Conservation (phyloP, 2,888 invertebrate genomes). For the Mongoloraphidia duomilia region DNA sequence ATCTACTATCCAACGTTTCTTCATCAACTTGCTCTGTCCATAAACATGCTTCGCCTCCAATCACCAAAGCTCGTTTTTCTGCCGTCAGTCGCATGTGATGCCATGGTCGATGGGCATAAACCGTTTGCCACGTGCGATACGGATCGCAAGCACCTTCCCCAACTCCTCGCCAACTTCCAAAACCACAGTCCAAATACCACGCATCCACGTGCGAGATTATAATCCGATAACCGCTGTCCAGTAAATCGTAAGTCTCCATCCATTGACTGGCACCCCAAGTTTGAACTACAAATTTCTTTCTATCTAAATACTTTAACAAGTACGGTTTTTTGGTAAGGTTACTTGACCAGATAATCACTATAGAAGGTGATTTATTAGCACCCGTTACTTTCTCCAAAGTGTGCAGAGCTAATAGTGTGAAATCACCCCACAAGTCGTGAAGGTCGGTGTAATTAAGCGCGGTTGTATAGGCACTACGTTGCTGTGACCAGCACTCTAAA, state of each 20-base stretch:
- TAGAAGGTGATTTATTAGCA: conserved; percentile 35
- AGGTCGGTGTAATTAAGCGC: conserved; percentile 55
- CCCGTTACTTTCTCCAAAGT: conserved; percentile 47
- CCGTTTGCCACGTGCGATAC: conserved; percentile 75
- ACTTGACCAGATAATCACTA: conserved; percentile 61
- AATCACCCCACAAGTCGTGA: conserved; percentile 66
- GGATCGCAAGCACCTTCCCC: conserved; percentile 79
- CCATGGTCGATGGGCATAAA: conserved; percentile 75
- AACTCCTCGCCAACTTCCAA: conserved; percentile 70
- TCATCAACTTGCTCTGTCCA: conserved; percentile 76
- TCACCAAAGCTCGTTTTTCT: conserved; percentile 27
- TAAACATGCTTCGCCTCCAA: conserved; percentile 69
- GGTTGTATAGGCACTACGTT: conserved; percentile 23
- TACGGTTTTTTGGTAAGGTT: conserved; percentile 60
- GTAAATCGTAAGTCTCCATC: conserved; percentile 62
- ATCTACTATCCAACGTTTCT: conserved; percentile 56
- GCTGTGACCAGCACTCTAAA: conserved; percentile 60
- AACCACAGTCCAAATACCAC: conserved; percentile 80
- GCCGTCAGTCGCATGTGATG: conserved; percentile 29
- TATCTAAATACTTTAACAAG: conserved; percentile 34
- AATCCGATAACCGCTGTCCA: conserved; percentile 62
- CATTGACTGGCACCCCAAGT: conserved; percentile 72
- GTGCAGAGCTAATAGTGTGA: conserved; percentile 48
- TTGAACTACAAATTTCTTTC: conserved; percentile 48
- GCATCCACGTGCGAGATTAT: conserved; percentile 77